Conservation (phyloP, 2,113 vertebrate species). For the Poicephalus gulielmi region DNA sequence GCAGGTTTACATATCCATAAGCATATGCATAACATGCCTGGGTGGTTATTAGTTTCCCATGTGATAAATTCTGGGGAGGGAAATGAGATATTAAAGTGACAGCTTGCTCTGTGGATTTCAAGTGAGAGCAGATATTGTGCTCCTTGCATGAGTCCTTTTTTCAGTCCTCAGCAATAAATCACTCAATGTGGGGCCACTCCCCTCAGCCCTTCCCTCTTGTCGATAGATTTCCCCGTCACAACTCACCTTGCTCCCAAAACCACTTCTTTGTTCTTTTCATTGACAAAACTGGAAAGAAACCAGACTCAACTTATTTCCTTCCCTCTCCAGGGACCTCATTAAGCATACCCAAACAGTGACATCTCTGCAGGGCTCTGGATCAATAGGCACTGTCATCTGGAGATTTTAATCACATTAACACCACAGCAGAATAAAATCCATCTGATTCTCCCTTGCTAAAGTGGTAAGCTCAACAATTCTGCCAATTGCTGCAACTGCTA, state of each 20-base stretch:
- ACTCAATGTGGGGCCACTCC: background rate
- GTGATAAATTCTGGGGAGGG: background rate
- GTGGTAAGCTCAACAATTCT: background rate
- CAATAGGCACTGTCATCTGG: background rate
- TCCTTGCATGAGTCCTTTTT: background rate
- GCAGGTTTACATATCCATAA: background rate
- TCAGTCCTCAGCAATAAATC: background rate
- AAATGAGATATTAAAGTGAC: background rate
- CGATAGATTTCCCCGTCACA: background rate
- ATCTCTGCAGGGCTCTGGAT: background rate
- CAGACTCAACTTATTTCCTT: background rate
- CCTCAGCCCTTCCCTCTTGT: background rate
- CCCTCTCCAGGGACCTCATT: background rate
- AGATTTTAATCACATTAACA: constrained; percentile 28
- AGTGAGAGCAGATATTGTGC: background rate
- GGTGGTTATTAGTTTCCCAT: background rate
- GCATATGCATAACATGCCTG: background rate
- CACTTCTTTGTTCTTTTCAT: background rate
- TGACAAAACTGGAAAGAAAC: background rate
- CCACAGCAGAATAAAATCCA: background rate
- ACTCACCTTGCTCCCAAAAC: background rate
- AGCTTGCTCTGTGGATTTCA: background rate
- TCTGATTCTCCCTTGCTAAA: background rate
- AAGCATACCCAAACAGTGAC: background rate
- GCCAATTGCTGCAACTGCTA: background rate